Conservation (phyloP, 1,140 invertebrate genomes). For the Papilio machaon region DNA sequence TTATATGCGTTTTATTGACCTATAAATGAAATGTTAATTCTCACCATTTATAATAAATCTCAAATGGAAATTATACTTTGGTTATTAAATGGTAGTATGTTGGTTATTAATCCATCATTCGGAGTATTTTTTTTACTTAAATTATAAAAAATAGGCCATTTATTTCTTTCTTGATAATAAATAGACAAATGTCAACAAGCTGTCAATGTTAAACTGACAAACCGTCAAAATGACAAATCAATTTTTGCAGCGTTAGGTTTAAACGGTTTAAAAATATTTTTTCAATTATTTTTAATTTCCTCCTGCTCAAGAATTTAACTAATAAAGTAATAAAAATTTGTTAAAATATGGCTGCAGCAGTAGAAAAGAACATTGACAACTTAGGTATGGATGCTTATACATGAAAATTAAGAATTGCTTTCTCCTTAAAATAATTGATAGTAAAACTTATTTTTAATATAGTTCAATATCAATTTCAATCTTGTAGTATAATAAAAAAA, state of each 20-base stretch:
- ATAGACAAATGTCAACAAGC: slow-evolving; percentile 22
- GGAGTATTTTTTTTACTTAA: slow-evolving; percentile 5
- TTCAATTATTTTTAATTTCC: background rate
- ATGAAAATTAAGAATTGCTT: background rate
- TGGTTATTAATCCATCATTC: slow-evolving; percentile 10
- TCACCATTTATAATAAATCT: slow-evolving; percentile 31
- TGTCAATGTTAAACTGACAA: slow-evolving; percentile 22
- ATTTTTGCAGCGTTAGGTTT: background rate
- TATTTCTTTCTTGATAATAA: slow-evolving; percentile 23
- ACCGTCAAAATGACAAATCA: background rate
- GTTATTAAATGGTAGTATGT: slow-evolving; percentile 1
- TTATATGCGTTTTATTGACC: background rate
- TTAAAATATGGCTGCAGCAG: slow-evolving; percentile 34
- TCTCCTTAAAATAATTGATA: background rate
- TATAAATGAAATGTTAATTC: background rate
- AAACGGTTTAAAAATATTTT: background rate
- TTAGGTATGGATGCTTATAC: background rate
- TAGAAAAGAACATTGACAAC: slow-evolving; percentile 4
- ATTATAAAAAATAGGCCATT: background rate
- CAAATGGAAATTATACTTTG: slow-evolving; percentile 3
- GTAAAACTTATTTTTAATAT: background rate
- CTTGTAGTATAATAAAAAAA: background rate
- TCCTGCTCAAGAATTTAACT: background rate
- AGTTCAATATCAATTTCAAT: background rate
- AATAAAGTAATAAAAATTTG: background rate